Conservation (phyloP, 1,140 invertebrate species). For the Contarinia nasturtii region DNA sequence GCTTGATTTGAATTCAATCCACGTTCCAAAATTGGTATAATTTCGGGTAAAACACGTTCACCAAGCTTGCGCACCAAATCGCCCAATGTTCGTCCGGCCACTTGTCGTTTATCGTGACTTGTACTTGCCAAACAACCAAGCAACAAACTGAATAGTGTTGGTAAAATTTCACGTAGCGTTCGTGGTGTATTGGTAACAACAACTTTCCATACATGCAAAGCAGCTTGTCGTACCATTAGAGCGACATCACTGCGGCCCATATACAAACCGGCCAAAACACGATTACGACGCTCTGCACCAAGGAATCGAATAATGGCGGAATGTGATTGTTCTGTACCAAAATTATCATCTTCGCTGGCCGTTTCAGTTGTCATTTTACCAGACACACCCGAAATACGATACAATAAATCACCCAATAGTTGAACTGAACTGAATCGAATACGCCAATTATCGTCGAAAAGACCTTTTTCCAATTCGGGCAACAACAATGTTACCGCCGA, state of each 20-base stretch:
- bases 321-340: slow-evolving; percentile 93
- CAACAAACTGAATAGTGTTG: slow-evolving; percentile 79
- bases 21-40: slow-evolving; percentile 90
- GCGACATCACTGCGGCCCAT: slow-evolving; percentile 96
- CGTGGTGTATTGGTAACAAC: slow-evolving; percentile 92
- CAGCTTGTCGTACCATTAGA: slow-evolving; percentile 89
- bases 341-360: slow-evolving; percentile 95
- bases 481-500: slow-evolving; percentile 84
- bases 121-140: slow-evolving; percentile 86
- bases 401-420: slow-evolving; percentile 87
- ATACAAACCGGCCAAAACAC: slow-evolving; percentile 88
- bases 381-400: slow-evolving; percentile 90
- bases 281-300: slow-evolving; percentile 74
- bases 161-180: slow-evolving; percentile 90
- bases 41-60: slow-evolving; percentile 91
- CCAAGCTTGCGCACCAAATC: slow-evolving; percentile 95
- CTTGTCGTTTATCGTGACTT: slow-evolving; percentile 87
- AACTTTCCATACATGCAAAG: slow-evolving; percentile 96
- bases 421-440: slow-evolving; percentile 94
- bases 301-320: slow-evolving; percentile 74
- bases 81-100: slow-evolving; percentile 88
- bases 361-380: slow-evolving; percentile 99
- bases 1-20: slow-evolving; percentile 77
- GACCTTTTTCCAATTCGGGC: slow-evolving; percentile 81
- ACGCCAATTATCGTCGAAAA: slow-evolving; percentile 97